Conservation (phyloP, 1,140 invertebrate genomes). For the Maniola jurtina region DNA sequence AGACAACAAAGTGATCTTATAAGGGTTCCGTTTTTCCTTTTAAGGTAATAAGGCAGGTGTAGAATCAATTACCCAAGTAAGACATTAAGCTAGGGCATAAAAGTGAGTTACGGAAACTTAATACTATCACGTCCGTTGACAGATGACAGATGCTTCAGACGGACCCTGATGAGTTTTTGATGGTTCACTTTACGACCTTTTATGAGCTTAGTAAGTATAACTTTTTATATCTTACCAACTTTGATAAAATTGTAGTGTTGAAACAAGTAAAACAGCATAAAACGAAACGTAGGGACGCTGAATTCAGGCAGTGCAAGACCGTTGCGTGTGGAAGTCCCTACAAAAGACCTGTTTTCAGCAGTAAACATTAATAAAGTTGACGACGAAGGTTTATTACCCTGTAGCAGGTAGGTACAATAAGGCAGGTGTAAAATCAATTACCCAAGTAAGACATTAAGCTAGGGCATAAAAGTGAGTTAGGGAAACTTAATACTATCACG, state of each 20-base stretch:
- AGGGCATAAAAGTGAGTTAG: neutral
- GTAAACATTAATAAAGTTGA: no score
- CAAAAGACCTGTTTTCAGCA: no score
- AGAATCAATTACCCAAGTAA: neutral
- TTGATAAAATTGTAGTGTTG: no score
- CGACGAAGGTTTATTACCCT: no score
- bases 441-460: neutral
- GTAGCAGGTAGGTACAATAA: neutral
- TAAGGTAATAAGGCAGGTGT: neutral
- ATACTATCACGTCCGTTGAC: neutral
- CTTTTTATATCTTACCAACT: no score
- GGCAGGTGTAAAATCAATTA: neutral
- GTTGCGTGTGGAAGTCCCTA: no score
- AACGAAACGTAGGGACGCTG: no score
- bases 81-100: neutral
- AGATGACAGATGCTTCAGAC: neutral
- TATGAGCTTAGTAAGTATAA: neutral
- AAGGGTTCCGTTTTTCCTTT: no score
- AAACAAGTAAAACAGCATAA: no score
- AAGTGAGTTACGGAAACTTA: neutral
- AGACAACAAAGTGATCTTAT: no score
- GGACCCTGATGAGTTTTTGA: slow-evolving; percentile 1
- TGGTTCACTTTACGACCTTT: neutral
- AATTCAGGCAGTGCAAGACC: no score
- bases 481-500: slow-evolving; percentile 1